phyloP scores from a whole-genome alignment of 2,797 vertebrate species.

The Oryzias sinensis region DNA sequence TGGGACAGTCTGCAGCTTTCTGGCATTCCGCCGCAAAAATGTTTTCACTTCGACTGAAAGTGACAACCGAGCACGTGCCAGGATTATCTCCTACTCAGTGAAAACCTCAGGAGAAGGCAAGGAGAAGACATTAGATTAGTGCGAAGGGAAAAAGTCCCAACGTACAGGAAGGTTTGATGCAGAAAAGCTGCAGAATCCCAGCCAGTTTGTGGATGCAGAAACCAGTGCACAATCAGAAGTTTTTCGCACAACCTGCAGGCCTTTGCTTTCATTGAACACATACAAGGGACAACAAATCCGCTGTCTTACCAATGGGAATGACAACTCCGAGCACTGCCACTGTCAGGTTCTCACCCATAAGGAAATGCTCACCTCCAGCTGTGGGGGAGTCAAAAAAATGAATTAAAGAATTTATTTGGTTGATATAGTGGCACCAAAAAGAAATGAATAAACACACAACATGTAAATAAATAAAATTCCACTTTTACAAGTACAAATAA shows the following conservation, averaged over 20 bases:
- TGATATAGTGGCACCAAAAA: too few relatives aligned
- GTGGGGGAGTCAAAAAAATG: constrained; percentile 39
- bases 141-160: not conserved
- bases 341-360: constrained; percentile 89
- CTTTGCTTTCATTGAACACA: constrained; percentile 30
- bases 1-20: too few relatives aligned
- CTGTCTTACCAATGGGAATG: constrained; percentile 91
- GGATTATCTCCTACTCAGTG: too few relatives aligned
- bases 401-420: not conserved
- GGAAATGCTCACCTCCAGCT: constrained; percentile 87
- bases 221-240: constrained; percentile 15
- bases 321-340: constrained; percentile 92
- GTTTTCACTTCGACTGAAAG: too few relatives aligned
- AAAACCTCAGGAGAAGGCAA: too few relatives aligned
- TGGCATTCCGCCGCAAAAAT: too few relatives aligned
- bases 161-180: not conserved
- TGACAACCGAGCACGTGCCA: constrained; percentile 17
- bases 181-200: not conserved
- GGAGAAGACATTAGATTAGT: too few relatives aligned
- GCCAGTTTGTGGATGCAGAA: constrained; percentile 3
- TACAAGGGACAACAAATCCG: constrained; percentile 15
- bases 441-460: too few relatives aligned
- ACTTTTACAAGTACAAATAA: too few relatives aligned
- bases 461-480: too few relatives aligned
- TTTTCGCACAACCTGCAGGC: not conserved